These are phyloP conservation scores for Sminthopsis crassicaudata DNA, from an alignment of 2,113 vertebrate genomes.

Conservation along the genomic window DNA sequence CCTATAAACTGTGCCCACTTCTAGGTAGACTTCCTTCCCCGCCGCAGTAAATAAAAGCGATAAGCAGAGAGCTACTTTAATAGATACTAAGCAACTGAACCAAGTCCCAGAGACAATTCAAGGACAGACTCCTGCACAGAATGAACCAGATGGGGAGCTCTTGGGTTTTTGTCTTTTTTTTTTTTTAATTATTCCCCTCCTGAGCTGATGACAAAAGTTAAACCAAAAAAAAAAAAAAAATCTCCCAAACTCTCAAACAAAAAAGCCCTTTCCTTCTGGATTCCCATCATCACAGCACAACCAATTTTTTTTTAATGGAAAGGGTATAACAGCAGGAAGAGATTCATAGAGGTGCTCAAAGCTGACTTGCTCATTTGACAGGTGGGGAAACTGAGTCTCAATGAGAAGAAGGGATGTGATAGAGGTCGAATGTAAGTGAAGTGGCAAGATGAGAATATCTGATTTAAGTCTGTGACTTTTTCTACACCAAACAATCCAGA, in stretches of 20 bases:
- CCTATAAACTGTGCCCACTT: slow-evolving; percentile 71
- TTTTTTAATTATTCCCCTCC: background rate
- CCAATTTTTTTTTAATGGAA: background rate
- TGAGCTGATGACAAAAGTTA: background rate
- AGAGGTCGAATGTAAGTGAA: background rate
- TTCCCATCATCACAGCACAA: background rate
- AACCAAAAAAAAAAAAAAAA: background rate
- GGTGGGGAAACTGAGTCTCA: background rate
- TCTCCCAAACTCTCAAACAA: background rate
- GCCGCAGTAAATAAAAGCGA: background rate
- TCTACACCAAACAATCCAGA: background rate
- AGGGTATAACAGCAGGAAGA: background rate
- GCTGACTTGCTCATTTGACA: background rate
- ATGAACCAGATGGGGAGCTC: background rate
- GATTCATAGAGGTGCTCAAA: background rate
- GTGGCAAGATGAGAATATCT: background rate
- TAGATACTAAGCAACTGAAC: background rate
- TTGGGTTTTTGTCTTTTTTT: background rate
- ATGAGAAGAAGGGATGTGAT: background rate
- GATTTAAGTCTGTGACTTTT: background rate
- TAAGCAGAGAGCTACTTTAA: background rate
- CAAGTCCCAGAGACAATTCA: background rate
- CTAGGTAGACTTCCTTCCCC: background rate
- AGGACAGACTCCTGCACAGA: background rate
- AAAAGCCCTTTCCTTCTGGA: background rate